These are phyloP conservation scores for Paracyprichromis sp. DNA, from an alignment of 2,113 vertebrate genomes.

Conservation along the genomic window DNA sequence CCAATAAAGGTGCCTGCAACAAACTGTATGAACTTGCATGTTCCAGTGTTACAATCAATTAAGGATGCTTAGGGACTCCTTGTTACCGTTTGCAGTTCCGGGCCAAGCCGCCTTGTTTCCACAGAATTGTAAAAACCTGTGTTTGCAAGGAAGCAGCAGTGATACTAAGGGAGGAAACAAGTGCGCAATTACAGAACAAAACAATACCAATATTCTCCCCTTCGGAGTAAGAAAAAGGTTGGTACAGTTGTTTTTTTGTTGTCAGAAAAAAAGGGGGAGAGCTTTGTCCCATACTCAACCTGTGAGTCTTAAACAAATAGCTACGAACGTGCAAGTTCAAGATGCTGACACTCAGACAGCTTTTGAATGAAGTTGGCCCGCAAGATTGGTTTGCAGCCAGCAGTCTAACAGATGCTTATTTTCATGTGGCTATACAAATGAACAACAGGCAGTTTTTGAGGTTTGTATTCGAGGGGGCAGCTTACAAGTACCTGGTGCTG, in stretches of 20 bases:
- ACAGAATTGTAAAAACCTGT: background rate
- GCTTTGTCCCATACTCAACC: background rate
- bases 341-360: background rate
- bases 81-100: accelerated
- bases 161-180: background rate
- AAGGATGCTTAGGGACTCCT: background rate
- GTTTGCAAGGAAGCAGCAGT: background rate
- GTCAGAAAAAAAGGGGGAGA: background rate
- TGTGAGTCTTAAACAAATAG: background rate
- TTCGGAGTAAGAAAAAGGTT: background rate
- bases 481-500: background rate
- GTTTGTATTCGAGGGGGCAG: background rate
- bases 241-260: background rate
- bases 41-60: background rate
- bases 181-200: background rate
- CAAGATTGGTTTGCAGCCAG: background rate
- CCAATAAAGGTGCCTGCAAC: background rate
- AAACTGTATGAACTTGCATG: background rate
- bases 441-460: background rate
- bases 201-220: background rate
- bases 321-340: background rate
- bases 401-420: background rate
- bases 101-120: background rate
- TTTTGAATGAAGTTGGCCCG: background rate
- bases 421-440: background rate